Evolutionary conservation across 1,140 invertebrate species (phyloP).

Genomic region (Musca vetustissima): DNA sequence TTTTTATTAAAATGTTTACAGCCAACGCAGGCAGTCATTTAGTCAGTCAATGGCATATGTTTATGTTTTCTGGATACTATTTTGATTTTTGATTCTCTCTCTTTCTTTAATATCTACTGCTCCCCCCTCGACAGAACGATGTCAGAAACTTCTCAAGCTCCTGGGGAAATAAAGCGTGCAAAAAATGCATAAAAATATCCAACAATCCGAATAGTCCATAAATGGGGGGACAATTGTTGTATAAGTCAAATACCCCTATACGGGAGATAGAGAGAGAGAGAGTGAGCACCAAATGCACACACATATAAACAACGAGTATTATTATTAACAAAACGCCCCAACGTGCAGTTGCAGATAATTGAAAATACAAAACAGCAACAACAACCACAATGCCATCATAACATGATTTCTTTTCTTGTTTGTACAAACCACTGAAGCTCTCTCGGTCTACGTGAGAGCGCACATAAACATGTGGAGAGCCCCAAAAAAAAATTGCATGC

Average conservation of each 20-base stretch:
- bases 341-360: conserved; percentile 14
- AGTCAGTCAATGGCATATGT: too few relatives aligned
- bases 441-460: not conserved
- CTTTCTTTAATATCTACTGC: too few relatives aligned
- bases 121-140: too few relatives aligned
- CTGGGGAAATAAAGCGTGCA: too few relatives aligned
- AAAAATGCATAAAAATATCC: not conserved
- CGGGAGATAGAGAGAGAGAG: not conserved
- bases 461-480: too few relatives aligned
- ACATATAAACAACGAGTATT: not conserved
- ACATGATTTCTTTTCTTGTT: not conserved
- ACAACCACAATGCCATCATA: conserved; percentile 2
- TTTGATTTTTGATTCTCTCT: too few relatives aligned
- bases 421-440: not conserved
- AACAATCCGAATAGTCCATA: not conserved
- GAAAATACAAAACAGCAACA: not conserved
- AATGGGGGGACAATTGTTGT: not conserved
- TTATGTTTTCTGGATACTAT: too few relatives aligned
- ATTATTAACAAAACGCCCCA: conserved; percentile 19
- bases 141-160: too few relatives aligned
- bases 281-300: not conserved
- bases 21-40: too few relatives aligned
- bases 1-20: too few relatives aligned
- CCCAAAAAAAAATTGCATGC: too few relatives aligned
- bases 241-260: not conserved